These are phyloP conservation scores for Gonocerus acuteangulatus DNA, from an alignment of 2,888 invertebrate species.

Conservation along the genomic window DNA sequence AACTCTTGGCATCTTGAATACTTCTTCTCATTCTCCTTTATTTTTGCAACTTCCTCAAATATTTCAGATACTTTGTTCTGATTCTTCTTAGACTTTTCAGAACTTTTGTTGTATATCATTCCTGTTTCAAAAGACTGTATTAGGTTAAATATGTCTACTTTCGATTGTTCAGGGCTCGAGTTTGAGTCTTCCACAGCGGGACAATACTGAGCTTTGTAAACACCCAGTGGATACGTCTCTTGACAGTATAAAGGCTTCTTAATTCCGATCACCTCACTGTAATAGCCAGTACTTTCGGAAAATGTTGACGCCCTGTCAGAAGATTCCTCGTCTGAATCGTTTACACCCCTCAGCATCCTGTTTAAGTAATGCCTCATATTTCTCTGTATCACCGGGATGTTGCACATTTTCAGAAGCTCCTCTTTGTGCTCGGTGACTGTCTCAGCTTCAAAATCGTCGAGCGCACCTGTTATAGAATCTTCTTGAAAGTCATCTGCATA, in stretches of 20 bases:
- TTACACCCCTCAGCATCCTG: not conserved
- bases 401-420: constrained; percentile 9
- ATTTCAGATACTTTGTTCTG: constrained; percentile 6
- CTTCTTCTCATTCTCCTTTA: constrained; percentile 5
- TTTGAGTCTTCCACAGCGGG: not conserved
- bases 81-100: not conserved
- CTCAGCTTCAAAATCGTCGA: constrained; percentile 15
- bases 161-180: not conserved
- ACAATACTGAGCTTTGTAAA: constrained; percentile 15
- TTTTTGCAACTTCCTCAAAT: constrained; percentile 14
- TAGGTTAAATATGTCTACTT: constrained; percentile 17
- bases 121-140: constrained; percentile 17
- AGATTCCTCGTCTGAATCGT: not conserved
- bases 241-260: constrained; percentile 14
- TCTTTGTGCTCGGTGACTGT: constrained; percentile 5
- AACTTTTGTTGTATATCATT: not conserved
- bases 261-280: constrained; percentile 13
- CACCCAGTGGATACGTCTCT: not conserved
- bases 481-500: not conserved
- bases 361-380: constrained; percentile 17
- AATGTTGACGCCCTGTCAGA: not conserved
- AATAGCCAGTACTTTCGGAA: not conserved
- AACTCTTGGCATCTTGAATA: not conserved
- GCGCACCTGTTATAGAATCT: constrained; percentile 5
- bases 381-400: not conserved